A percentile compares a stretch with the other conserved stretches of the same genome.
These are phyloP conservation scores for Bombus ignitus DNA, from an alignment of 1,140 invertebrate genomes.

Conservation along the genomic window DNA sequence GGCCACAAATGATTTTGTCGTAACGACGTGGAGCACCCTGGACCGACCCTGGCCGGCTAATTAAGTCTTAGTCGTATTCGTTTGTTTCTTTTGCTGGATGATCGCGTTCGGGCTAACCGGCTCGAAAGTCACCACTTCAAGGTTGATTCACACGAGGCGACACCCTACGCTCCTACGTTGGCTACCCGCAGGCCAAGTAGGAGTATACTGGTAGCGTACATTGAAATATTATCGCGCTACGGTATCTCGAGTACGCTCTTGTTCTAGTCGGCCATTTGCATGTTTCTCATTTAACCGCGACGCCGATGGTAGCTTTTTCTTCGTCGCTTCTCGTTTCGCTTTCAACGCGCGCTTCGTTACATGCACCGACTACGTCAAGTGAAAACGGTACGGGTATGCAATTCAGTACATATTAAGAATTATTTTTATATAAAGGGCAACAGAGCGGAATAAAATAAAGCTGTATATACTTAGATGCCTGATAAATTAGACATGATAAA, in stretches of 20 bases:
- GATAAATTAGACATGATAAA: no score
- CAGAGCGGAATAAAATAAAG: no score
- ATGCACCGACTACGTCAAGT: not conserved
- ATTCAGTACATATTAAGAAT: not conserved
- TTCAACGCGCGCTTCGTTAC: not conserved
- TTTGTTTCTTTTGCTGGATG: constrained; percentile 53
- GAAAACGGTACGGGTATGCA: not conserved
- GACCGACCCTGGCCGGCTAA: constrained; percentile 60
- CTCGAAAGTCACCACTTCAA: constrained; percentile 58
- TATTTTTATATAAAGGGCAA: not conserved
- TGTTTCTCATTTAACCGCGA: constrained; percentile 35
- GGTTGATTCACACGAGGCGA: constrained; percentile 57
- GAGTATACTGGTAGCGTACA: constrained; percentile 16
- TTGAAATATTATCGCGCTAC: constrained; percentile 43
- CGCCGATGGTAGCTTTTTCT: constrained; percentile 11
- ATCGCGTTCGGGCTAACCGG: constrained; percentile 53
- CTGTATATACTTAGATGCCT: no score
- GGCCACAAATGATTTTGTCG: constrained; percentile 75
- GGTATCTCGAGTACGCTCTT: constrained; percentile 43
- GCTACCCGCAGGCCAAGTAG: not conserved
- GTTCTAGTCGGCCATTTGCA: constrained; percentile 40
- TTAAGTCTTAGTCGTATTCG: constrained; percentile 69
- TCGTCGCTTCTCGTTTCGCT: constrained; percentile 14
- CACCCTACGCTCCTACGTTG: constrained; percentile 12
- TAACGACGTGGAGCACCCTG: constrained; percentile 67